Conservation (phyloP, 2,797 vertebrate genomes). For the Enteromius trimaculatus region DNA sequence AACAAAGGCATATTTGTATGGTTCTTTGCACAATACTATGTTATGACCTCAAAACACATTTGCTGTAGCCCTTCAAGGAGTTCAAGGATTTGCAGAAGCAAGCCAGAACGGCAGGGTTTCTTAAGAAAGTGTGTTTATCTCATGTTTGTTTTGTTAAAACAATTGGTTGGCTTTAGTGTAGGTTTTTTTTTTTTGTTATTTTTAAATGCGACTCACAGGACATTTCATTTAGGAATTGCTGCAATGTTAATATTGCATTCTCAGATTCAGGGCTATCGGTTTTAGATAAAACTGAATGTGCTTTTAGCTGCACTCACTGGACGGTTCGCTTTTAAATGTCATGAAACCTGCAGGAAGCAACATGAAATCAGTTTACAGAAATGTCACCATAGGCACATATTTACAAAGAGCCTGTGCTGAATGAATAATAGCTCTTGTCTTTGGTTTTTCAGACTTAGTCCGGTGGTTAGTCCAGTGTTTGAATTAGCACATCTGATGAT, state of each 20-base stretch:
- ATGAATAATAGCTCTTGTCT: not conserved
- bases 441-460: not conserved
- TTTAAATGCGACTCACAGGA: not conserved
- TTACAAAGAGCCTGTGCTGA: not conserved
- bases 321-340: not conserved
- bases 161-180: not conserved
- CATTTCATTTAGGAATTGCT: not conserved
- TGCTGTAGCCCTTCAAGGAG: not conserved
- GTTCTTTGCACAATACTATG: not conserved
- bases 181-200: not conserved
- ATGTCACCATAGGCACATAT: not conserved
- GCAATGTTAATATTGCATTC: not conserved
- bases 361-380: not conserved
- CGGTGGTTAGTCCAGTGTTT: not conserved
- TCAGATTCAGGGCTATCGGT: not conserved
- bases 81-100: not conserved
- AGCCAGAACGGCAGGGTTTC: not conserved
- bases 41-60: not conserved
- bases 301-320: not conserved
- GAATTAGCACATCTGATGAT: conserved; percentile 34
- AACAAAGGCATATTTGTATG: not conserved
- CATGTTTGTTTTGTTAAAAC: not conserved
- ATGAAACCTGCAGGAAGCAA: not conserved
- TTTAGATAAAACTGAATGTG: not conserved
- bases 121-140: not conserved